Evolutionary conservation across 2,113 vertebrate species (phyloP).

Genomic region (Perca schrenkii): DNA sequence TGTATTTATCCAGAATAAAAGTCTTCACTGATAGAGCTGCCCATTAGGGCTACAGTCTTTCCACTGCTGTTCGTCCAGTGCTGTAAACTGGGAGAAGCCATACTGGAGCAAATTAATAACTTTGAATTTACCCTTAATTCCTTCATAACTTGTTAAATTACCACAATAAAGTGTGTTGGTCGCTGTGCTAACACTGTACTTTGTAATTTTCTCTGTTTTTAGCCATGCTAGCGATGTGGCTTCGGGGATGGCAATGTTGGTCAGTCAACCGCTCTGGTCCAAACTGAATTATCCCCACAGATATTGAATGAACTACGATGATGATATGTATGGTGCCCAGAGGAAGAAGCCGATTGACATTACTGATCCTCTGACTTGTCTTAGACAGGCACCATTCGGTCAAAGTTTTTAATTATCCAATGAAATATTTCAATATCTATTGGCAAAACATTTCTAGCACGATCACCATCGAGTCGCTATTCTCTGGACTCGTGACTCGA

Average conservation of each 20-base stretch:
- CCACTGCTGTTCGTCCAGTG: not conserved
- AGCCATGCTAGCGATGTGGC: not conserved
- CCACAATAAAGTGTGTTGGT: not conserved
- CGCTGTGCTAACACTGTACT: not conserved
- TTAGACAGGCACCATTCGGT: not conserved
- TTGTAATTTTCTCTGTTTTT: not conserved
- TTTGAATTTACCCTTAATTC: not conserved
- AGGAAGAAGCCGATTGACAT: not conserved
- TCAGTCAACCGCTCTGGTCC: not conserved
- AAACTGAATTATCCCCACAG: not conserved
- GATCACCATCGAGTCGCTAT: too few relatives aligned
- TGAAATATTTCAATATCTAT: not conserved
- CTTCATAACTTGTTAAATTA: slow-evolving; percentile 1
- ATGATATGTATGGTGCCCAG: not conserved
- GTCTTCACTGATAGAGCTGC: not conserved
- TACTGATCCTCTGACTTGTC: not conserved
- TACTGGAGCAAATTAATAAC: slow-evolving; percentile 9
- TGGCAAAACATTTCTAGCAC: not conserved
- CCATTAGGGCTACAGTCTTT: not conserved
- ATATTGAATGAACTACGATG: not conserved
- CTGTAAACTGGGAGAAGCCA: not conserved
- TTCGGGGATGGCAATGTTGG: too few relatives aligned
- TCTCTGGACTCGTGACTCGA: too few relatives aligned
- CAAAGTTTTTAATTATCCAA: not conserved
- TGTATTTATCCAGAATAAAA: not conserved